phyloP scores from a whole-genome alignment of 2,113 vertebrate genomes.

The Tyrannus savana region DNA sequence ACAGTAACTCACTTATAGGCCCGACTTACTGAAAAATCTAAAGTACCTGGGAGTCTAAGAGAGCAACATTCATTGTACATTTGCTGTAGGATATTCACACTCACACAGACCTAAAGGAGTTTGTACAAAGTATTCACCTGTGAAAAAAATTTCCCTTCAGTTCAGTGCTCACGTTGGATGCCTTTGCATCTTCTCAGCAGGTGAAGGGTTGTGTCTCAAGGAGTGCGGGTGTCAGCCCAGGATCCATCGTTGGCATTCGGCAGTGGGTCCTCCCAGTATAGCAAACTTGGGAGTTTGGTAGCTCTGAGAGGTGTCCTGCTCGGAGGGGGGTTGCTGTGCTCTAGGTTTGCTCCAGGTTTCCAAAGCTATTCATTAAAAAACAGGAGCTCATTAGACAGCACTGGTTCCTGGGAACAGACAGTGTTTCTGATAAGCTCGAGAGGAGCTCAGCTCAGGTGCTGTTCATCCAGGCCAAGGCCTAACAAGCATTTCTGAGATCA shows the following conservation, averaged over 20 bases:
- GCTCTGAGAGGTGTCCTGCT: neutral
- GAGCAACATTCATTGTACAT: neutral
- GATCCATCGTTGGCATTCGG: neutral
- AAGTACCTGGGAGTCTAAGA: neutral
- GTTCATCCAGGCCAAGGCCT: neutral
- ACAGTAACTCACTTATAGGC: neutral
- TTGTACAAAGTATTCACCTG: neutral
- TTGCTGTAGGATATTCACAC: neutral
- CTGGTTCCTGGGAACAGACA: neutral
- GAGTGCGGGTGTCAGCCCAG: neutral
- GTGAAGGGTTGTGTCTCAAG: neutral
- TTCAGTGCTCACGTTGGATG: neutral
- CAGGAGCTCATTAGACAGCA: neutral
- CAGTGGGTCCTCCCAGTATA: neutral
- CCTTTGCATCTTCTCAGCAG: neutral
- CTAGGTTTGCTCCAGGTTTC: neutral
- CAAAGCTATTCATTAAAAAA: neutral
- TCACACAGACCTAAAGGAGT: neutral
- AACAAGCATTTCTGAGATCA: neutral
- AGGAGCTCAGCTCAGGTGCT: neutral
- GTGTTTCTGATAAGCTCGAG: neutral
- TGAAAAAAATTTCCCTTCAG: neutral
- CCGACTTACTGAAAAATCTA: neutral
- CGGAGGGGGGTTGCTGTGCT: neutral
- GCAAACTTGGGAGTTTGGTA: neutral